These are phyloP conservation scores for Exephanes ischioxanthus DNA, from an alignment of 2,888 invertebrate species.

Conservation along the genomic window DNA sequence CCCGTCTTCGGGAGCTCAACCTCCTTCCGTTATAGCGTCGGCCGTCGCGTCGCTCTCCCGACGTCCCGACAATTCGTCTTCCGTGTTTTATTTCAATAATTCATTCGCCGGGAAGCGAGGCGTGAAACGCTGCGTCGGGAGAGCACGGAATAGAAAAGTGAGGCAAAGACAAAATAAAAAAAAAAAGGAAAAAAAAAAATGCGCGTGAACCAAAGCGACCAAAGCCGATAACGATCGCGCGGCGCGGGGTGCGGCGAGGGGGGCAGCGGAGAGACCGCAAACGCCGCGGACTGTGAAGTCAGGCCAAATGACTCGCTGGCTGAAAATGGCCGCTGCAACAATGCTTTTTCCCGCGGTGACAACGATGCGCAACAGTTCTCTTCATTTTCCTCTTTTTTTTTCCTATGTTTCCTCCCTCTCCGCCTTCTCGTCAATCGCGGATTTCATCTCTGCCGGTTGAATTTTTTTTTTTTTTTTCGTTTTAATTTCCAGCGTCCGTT, in stretches of 20 bases:
- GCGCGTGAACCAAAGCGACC: constrained; percentile 58
- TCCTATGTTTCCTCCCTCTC: constrained; percentile 33
- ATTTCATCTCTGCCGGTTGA: constrained; percentile 33
- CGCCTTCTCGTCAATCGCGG: constrained; percentile 44
- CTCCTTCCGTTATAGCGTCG: constrained; percentile 34
- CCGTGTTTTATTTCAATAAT: constrained; percentile 67
- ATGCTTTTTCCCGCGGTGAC: constrained; percentile 53
- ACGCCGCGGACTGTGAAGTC: constrained; percentile 68
- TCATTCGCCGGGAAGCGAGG: constrained; percentile 62
- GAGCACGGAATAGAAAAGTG: constrained; percentile 41
- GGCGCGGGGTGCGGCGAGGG: constrained; percentile 25
- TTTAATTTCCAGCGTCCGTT: constrained; percentile 43
- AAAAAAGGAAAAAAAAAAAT: constrained; percentile 39
- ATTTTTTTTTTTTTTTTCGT: not conserved
- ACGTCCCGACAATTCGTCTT: constrained; percentile 58
- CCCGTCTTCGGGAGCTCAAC: not conserved
- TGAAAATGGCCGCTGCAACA: constrained; percentile 67
- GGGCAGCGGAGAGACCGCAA: constrained; percentile 52
- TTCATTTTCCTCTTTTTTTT: constrained; percentile 56
- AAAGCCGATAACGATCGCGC: constrained; percentile 66
- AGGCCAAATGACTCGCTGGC: constrained; percentile 66
- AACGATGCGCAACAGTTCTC: constrained; percentile 66
- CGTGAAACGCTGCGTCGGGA: constrained; percentile 57
- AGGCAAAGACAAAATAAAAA: constrained; percentile 47
- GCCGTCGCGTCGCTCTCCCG: constrained; percentile 26